These are phyloP conservation scores for Perodicticus potto DNA, from an alignment of 2,797 vertebrate species.

Conservation along the genomic window DNA sequence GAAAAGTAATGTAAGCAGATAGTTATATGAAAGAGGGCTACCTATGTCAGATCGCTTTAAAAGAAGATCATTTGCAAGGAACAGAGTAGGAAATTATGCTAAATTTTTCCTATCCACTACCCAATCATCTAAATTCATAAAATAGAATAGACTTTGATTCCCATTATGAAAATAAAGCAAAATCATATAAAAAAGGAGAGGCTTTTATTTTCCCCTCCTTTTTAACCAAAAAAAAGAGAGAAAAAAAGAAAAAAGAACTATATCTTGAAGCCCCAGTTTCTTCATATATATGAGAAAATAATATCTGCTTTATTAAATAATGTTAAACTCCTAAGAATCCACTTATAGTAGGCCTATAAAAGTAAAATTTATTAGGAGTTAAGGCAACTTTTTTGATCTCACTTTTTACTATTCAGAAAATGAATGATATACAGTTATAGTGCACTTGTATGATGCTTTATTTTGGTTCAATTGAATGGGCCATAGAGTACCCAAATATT, in stretches of 20 bases:
- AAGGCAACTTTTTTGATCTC: conserved; percentile 25
- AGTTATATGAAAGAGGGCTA: not conserved
- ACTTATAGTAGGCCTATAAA: not conserved
- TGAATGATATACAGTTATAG: conserved; percentile 22
- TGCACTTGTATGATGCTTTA: not conserved
- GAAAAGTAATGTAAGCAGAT: not conserved
- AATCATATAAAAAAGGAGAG: not conserved
- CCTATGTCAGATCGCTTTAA: not conserved
- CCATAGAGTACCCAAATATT: not conserved
- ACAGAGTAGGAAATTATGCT: conserved; percentile 5
- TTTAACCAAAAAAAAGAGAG: not conserved
- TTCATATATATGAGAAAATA: not conserved
- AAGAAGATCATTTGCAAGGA: conserved; percentile 32
- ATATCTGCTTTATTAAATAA: not conserved
- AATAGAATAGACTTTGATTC: not conserved
- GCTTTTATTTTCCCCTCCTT: not conserved
- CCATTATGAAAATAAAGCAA: not conserved
- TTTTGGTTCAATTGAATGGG: not conserved
- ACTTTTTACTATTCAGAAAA: conserved; percentile 20
- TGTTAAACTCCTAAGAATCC: not conserved
- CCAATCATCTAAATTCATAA: not conserved
- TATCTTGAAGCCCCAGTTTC: not conserved
- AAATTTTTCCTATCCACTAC: not conserved
- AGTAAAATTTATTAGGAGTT: conserved; percentile 1
- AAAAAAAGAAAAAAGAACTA: not conserved